phyloP scores from a whole-genome alignment of 30 jellyfish, hydroid and myxozoan species.

The Chironex yamaguchii region DNA sequence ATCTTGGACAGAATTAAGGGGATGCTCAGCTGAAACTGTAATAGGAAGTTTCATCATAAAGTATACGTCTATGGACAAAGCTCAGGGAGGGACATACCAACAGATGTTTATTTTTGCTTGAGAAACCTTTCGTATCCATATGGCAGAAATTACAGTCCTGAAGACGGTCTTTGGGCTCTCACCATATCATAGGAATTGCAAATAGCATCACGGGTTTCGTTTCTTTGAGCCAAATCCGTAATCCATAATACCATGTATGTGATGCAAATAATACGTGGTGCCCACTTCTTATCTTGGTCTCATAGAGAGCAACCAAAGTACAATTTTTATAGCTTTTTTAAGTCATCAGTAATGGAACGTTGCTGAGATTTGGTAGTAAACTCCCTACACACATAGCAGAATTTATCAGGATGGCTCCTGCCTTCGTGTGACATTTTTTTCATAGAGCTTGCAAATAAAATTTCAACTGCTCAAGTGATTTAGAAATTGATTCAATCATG shows the following conservation, averaged over 20 bases:
- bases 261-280: slow-evolving; percentile 20
- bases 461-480: background rate
- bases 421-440: slow-evolving; percentile 9
- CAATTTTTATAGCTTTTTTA: slow-evolving; percentile 7
- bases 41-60: slow-evolving; percentile 17
- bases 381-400: slow-evolving; percentile 8
- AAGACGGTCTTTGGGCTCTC: slow-evolving; percentile 22
- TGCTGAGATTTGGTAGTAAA: slow-evolving; percentile 27
- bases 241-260: slow-evolving; percentile 10
- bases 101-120: slow-evolving; percentile 23
- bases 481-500: slow-evolving; percentile 6
- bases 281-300: slow-evolving; percentile 12
- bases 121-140: slow-evolving; percentile 15
- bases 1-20: slow-evolving; percentile 26
- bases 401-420: slow-evolving; percentile 33
- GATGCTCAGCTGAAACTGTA: slow-evolving; percentile 12
- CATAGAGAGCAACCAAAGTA: slow-evolving; percentile 7
- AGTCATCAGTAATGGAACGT: background rate
- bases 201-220: slow-evolving; percentile 22
- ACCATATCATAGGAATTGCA: slow-evolving; percentile 18
- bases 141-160: slow-evolving; percentile 3
- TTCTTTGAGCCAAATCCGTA: slow-evolving; percentile 12
- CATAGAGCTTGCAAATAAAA: slow-evolving; percentile 8
- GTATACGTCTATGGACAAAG: background rate
- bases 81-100: slow-evolving; percentile 10